phyloP scores from a whole-genome alignment of 2,797 vertebrate genomes.

The Myripristis murdjan region DNA sequence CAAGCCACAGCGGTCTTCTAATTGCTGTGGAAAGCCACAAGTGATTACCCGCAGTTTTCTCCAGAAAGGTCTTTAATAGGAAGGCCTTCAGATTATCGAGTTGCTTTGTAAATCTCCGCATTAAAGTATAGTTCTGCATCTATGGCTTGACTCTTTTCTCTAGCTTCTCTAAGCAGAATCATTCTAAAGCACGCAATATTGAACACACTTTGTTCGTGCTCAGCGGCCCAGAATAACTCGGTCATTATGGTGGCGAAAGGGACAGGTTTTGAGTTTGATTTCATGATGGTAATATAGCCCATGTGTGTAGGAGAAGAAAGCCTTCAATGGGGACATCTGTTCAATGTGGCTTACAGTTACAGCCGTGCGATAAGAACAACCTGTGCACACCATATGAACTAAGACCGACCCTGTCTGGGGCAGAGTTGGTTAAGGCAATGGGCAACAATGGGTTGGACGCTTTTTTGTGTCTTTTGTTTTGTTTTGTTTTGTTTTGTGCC shows the following conservation, averaged over 20 bases:
- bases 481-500: background rate
- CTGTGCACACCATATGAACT: conserved; percentile 75
- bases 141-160: conserved; percentile 78
- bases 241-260: conserved; percentile 96
- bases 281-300: conserved; percentile 94
- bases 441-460: conserved; percentile 50
- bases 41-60: conserved; percentile 90
- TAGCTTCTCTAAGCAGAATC: conserved; percentile 84
- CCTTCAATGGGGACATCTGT: conserved; percentile 98
- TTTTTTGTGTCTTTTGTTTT: background rate
- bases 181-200: conserved; percentile 96
- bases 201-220: conserved; percentile 97
- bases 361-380: conserved; percentile 80
- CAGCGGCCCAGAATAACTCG: conserved; percentile 98
- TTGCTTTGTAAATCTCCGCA: conserved; percentile 91
- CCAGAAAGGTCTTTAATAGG: conserved; percentile 83
- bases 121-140: conserved; percentile 79
- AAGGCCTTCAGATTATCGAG: conserved; percentile 88
- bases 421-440: conserved; percentile 64
- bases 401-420: conserved; percentile 48
- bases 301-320: conserved; percentile 93
- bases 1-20: conserved; percentile 88
- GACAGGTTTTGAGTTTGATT: conserved; percentile 98
- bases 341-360: conserved; percentile 90
- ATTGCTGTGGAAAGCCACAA: conserved; percentile 87